Evolutionary conservation across 2,797 vertebrate species (phyloP).

Genomic region (Ceyx erithaca): DNA sequence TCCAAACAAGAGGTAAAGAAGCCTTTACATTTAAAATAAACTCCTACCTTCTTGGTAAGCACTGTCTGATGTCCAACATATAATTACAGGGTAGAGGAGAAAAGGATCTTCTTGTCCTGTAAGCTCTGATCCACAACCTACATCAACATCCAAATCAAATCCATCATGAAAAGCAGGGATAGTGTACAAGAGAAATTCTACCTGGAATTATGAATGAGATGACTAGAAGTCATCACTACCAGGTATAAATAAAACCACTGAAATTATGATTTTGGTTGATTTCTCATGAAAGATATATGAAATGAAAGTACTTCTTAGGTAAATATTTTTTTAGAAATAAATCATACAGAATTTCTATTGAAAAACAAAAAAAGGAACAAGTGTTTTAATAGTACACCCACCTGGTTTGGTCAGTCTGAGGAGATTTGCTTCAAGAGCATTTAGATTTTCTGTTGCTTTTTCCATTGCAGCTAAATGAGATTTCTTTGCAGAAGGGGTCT

Average conservation of each 20-base stretch:
- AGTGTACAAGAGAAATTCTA: background rate
- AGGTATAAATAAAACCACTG: background rate
- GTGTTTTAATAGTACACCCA: conserved; percentile 25
- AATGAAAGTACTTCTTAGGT: background rate
- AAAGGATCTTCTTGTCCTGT: conserved; percentile 79
- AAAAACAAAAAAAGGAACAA: background rate
- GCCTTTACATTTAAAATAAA: background rate
- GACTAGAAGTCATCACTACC: background rate
- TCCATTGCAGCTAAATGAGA: conserved; percentile 60
- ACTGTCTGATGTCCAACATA: conserved; percentile 74
- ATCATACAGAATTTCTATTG: background rate
- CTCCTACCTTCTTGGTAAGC: conserved; percentile 81
- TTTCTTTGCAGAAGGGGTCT: conserved; percentile 45
- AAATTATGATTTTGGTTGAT: background rate
- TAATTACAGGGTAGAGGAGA: conserved; percentile 82
- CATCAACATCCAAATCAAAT: conserved; percentile 13
- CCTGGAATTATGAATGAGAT: background rate
- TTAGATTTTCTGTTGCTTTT: conserved; percentile 82
- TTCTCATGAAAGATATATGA: background rate
- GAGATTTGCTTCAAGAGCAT: conserved; percentile 77
- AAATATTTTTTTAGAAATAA: conserved; percentile 13
- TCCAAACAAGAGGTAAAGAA: background rate
- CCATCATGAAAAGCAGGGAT: background rate
- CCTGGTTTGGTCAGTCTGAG: conserved; percentile 77
- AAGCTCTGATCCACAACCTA: conserved; percentile 65